A percentile compares a stretch with the other conserved stretches of the same genome.
These are phyloP conservation scores for Oceanodroma tethys DNA, from an alignment of 2,113 vertebrate species.

Conservation along the genomic window DNA sequence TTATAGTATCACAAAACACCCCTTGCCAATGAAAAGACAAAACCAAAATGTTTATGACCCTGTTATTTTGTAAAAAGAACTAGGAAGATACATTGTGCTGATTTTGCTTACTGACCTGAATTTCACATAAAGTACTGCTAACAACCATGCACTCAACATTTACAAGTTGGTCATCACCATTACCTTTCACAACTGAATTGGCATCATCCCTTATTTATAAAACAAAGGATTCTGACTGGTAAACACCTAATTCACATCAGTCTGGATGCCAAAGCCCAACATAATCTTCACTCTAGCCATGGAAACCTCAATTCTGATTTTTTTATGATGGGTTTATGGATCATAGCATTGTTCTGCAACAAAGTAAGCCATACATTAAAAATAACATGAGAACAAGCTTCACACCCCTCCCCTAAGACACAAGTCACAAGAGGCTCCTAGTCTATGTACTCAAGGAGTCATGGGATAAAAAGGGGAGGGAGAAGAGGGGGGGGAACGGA, in stretches of 20 bases:
- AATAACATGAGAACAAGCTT: neutral
- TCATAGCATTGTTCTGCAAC: neutral
- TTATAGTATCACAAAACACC: neutral
- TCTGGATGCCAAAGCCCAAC: neutral
- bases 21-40: neutral
- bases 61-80: neutral
- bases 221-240: neutral
- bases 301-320: neutral
- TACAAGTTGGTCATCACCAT: neutral
- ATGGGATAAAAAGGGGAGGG: neutral
- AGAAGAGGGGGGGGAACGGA: accelerated
- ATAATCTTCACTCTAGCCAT: neutral
- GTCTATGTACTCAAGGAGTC: neutral
- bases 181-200: neutral
- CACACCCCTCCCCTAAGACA: neutral
- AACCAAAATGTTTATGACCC: neutral
- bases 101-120: neutral
- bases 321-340: neutral
- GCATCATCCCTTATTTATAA: neutral
- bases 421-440: neutral
- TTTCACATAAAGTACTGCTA: neutral
- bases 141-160: neutral
- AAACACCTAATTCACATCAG: neutral
- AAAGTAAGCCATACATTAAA: neutral
- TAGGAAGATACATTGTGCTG: neutral